phyloP scores from a whole-genome alignment of 2,113 vertebrate genomes.

The Petrocephalus microphthalmus region DNA sequence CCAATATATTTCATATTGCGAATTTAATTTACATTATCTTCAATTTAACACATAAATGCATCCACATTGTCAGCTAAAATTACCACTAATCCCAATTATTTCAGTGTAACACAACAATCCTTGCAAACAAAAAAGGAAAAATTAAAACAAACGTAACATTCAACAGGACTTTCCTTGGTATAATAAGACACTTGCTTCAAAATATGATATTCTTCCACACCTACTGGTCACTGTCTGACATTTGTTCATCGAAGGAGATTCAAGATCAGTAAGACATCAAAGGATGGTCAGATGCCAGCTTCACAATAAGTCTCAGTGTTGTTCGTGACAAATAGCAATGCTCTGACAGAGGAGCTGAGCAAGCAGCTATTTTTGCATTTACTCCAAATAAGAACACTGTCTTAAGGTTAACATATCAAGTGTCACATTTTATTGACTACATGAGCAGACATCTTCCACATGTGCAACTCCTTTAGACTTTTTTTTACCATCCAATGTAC shows the following conservation, averaged over 20 bases:
- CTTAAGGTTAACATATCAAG: slow-evolving; percentile 47
- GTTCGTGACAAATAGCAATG: neutral
- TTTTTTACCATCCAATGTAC: slow-evolving; percentile 35
- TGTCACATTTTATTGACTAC: slow-evolving; percentile 48
- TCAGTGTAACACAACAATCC: neutral
- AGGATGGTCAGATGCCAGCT: neutral
- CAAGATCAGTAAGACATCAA: neutral
- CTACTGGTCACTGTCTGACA: neutral
- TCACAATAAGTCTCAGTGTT: neutral
- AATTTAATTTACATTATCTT: neutral
- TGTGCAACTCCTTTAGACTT: slow-evolving; percentile 43
- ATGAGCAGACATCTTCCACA: slow-evolving; percentile 10
- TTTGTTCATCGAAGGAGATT: neutral
- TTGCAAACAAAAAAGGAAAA: neutral
- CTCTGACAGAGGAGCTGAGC: slow-evolving; percentile 18
- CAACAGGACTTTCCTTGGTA: neutral
- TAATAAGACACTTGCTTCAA: neutral
- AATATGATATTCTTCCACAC: neutral
- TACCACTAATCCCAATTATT: neutral
- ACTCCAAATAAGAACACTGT: slow-evolving; percentile 55
- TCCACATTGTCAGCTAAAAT: neutral
- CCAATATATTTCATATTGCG: neutral
- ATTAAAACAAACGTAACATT: neutral
- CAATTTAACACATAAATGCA: neutral
- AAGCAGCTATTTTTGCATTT: slow-evolving; percentile 57